phyloP scores from a whole-genome alignment of 1,140 invertebrate species.

The Trypoxylus dichotomus region DNA sequence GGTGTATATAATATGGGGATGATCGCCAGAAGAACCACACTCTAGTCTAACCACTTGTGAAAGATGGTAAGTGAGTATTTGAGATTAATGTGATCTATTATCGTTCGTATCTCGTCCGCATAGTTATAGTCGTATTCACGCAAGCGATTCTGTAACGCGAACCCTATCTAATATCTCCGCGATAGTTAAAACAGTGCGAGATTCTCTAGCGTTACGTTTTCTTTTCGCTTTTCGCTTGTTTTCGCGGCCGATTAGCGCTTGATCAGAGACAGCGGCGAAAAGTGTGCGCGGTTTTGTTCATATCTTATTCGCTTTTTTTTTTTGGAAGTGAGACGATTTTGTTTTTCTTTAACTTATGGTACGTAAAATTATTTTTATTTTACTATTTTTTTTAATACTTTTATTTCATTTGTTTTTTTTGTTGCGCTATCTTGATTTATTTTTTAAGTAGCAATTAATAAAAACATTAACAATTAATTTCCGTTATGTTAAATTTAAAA shows the following conservation, averaged over 20 bases:
- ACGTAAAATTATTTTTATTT: not conserved
- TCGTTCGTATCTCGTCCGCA: too few relatives aligned
- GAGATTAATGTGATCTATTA: not conserved
- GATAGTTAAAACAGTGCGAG: not conserved
- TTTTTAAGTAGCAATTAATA: too few relatives aligned
- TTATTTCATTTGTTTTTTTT: too few relatives aligned
- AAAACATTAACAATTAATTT: too few relatives aligned
- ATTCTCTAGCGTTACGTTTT: not conserved
- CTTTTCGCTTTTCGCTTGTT: not conserved
- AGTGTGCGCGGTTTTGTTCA: not conserved
- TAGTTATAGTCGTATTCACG: too few relatives aligned
- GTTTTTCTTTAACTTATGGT: not conserved
- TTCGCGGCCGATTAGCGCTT: not conserved
- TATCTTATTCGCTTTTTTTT: not conserved
- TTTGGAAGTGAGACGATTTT: not conserved
- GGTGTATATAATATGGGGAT: conserved; percentile 1
- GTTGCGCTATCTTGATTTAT: too few relatives aligned
- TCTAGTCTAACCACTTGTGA: conserved; percentile 2
- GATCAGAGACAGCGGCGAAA: not conserved
- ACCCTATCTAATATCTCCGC: too few relatives aligned
- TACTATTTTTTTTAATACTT: not conserved
- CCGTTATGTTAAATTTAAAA: too few relatives aligned
- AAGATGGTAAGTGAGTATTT: not conserved
- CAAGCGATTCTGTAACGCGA: too few relatives aligned
- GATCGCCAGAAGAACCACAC: not conserved